Base-by-base conservation (phyloP, 2,888 invertebrate species). In the Clunio marinus region DNA sequence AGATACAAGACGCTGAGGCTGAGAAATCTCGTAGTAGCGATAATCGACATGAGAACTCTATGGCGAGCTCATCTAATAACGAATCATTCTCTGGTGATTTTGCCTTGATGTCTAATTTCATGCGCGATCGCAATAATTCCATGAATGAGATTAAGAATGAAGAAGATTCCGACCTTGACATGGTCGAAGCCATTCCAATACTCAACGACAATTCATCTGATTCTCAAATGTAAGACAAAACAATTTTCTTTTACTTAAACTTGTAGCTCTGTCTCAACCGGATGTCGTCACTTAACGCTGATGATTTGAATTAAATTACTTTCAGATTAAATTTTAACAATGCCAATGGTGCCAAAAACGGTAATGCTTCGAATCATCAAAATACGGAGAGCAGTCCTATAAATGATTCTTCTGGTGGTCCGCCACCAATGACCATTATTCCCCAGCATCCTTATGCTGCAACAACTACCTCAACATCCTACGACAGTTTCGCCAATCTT, bases 181-280 rank as follows among this genome's bases (percentile, higher is more conserved):
- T 67, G 55, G 66, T 67, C 20, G 66, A 67, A 35, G 66, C 66
- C 22, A 67, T 67, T 67, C 66, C 66, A 57, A 67, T 67, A 35
- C 66, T 67, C 57, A 67, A 57, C 24, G 66, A 57, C n/a, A 35
- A 67, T 17, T 67, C 66, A 46, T 32, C 66, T 10, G 66, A 67
- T 37, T 22, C 22, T 51, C 35, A 67, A 37, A 32, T 67, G 66
- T 67, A 57, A 35, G 66, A 8, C 13, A 46, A n/a, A 17, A 55
- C 55, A 59, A 15, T 45, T 8, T 8, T 45, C n/a, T 15, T n/a
- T 8, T 15, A n/a, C 8, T 58, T 58, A 13, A n/a, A 24, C 15
- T 57, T 20, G 8, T 20, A 24, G 17, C 5, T 32, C n/a, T 32
- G 35, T 32, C 35, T 13, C 7, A 5, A 13, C 35, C 7, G 13